phyloP scores from a whole-genome alignment of 2,797 vertebrate species.

The Chloroceryle inda region DNA sequence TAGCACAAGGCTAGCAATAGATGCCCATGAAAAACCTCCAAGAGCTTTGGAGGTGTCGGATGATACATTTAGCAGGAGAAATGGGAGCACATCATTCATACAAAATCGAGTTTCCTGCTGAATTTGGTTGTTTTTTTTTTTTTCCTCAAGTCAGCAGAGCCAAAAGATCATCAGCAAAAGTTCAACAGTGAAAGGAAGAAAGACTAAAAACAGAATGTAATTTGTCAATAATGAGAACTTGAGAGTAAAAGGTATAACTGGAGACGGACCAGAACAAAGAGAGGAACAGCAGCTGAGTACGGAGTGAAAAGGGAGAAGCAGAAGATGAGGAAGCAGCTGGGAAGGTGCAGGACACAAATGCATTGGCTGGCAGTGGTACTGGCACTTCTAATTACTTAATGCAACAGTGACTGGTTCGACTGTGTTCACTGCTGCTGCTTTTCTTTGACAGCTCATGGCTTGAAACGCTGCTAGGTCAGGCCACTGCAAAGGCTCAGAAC shows the following conservation, averaged over 20 bases:
- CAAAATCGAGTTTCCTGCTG: neutral
- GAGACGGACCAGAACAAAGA: neutral
- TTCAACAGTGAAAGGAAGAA: neutral
- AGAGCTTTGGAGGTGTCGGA: neutral
- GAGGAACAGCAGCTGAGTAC: neutral
- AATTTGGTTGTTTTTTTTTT: neutral
- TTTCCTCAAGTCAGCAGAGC: neutral
- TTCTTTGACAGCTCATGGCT: neutral
- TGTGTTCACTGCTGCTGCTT: neutral
- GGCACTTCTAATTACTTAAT: slow-evolving; percentile 30
- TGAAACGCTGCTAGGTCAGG: neutral
- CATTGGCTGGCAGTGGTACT: neutral
- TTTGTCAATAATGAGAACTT: neutral
- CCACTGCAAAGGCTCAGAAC: neutral
- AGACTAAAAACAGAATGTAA: neutral
- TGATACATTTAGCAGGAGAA: neutral
- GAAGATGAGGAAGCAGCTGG: slow-evolving; percentile 17
- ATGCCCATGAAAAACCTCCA: neutral
- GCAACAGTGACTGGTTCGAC: neutral
- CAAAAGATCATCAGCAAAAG: neutral
- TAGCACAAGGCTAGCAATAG: neutral
- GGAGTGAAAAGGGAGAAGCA: neutral
- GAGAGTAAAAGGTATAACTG: neutral
- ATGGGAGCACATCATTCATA: neutral
- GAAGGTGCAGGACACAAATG: neutral